Percentiles rank a stretch among this genome's conserved stretches.
Evolutionary conservation across 2,888 invertebrate genomes (phyloP).

Genomic region (Pristionchus entomophagus): DNA sequence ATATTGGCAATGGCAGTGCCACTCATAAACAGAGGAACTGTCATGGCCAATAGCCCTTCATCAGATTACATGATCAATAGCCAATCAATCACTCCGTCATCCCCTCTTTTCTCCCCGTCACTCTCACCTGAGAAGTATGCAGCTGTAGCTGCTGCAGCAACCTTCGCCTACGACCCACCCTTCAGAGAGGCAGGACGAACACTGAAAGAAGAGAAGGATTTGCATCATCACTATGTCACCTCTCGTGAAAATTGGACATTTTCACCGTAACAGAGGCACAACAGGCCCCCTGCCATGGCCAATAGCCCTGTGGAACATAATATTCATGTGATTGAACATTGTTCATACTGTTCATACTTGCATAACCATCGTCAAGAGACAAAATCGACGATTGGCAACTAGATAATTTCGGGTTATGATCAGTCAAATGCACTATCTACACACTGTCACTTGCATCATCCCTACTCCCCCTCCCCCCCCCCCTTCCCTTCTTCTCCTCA

Average conservation of each 20-base stretch:
- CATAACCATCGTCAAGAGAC: not conserved
- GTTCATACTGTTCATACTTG: not conserved
- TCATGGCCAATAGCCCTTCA: no score
- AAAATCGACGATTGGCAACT: not conserved
- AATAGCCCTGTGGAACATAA: not conserved
- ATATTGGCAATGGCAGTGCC: no score
- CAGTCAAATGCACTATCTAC: no score
- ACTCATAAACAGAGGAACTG: no score
- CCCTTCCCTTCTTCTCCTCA: not conserved
- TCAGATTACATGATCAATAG: no score
- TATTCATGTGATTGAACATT: not conserved
- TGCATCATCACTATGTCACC: not conserved
- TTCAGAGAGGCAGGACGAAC: constrained; percentile 33
- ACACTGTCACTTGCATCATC: no score
- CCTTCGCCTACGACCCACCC: constrained; percentile 1
- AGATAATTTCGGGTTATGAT: no score
- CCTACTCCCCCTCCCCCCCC: no score
- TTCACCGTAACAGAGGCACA: not conserved
- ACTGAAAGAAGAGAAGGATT: constrained; percentile 12
- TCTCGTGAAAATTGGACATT: not conserved
- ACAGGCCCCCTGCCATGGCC: not conserved
- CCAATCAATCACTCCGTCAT: no score
- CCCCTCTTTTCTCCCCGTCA: no score
- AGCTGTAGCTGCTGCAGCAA: constrained; percentile 23
- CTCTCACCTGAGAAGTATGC: constrained; percentile 23